Base-by-base conservation (phyloP, 2,888 invertebrate species). In the Drosophila multiciliata region DNA sequence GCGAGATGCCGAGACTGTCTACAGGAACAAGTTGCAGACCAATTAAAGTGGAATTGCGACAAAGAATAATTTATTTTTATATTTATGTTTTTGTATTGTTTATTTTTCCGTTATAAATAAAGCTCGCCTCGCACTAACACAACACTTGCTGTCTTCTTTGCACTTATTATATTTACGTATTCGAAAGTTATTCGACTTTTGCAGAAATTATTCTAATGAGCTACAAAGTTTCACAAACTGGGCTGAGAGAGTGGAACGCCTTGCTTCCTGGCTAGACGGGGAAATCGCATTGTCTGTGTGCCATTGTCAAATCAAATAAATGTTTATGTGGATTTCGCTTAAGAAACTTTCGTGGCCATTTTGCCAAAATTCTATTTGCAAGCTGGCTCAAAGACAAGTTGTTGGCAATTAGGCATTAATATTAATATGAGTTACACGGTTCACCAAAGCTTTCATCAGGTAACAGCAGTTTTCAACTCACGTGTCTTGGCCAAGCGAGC, bases 171-270 rank as follows among this genome's bases (percentile, higher is more conserved):
- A 72, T 63, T 45, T 53, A 33, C 48, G 20, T 62, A 62, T 54
- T 61, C 9, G 67, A 80, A 81, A 83, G 64, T 73, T 82, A 63
- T 76, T 48, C 63, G 61, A 67, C 60, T 66, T 80, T 52, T 77
- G 64, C 80, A 76, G 82, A 83, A 89, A 89, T 83, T 89, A 90
- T 90, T 89, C 83, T 89, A 90, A 90, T 89, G 90, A 90, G 89
- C 82, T 74, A 65, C 82, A 82, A 84, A 87, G 80, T 85, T 89
- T 42, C 35, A 40, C 40, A 66, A 66, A 11, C 45, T 59, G 63
- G 63, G 62, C 53, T 45, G 52, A 53, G 57, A 32, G 48, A 26
- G 40, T 55, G 67, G 45, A 73, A 52, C 54, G 52, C 53, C 50
- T 57, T 36, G 45, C 74, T 76, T 89, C 87, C 89, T 82, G 82